These are phyloP conservation scores for Agrilus planipennis DNA, from an alignment of 1,140 invertebrate species.

Conservation along the genomic window DNA sequence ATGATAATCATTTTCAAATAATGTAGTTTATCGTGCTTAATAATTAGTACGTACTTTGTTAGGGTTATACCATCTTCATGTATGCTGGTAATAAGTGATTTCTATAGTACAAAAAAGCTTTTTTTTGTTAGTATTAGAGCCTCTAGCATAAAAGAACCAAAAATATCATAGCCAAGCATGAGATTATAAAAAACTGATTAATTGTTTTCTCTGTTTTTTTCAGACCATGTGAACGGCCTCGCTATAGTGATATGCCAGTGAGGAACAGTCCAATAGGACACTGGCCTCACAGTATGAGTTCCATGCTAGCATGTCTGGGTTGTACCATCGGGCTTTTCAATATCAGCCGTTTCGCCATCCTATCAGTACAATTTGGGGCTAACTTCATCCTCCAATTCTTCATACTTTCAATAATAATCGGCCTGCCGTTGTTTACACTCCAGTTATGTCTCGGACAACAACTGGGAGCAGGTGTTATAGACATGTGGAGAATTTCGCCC, in stretches of 20 bases:
- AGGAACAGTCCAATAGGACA: constrained; percentile 30
- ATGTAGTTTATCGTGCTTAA: no score
- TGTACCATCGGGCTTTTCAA: constrained; percentile 81
- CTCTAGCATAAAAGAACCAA: no score
- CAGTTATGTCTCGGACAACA: constrained; percentile 78
- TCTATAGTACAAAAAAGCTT: no score
- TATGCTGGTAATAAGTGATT: no score
- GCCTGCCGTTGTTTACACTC: constrained; percentile 74
- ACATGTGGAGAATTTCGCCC: constrained; percentile 89
- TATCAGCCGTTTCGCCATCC: constrained; percentile 76
- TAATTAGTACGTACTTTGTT: no score
- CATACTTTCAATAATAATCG: constrained; percentile 68
- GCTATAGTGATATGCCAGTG: constrained; percentile 28
- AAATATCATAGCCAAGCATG: no score
- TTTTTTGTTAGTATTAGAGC: no score
- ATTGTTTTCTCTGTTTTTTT: constrained; percentile 23
- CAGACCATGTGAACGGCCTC: constrained; percentile 30
- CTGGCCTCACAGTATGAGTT: constrained; percentile 73
- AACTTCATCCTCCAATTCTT: constrained; percentile 85
- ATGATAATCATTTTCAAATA: no score
- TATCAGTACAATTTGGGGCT: constrained; percentile 77
- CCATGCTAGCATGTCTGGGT: constrained; percentile 66
- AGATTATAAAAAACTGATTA: no score
- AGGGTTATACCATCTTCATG: no score
- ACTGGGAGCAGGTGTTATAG: constrained; percentile 68